Conservation (phyloP, 2,797 vertebrate species). For the Lophotriccus pileatus region DNA sequence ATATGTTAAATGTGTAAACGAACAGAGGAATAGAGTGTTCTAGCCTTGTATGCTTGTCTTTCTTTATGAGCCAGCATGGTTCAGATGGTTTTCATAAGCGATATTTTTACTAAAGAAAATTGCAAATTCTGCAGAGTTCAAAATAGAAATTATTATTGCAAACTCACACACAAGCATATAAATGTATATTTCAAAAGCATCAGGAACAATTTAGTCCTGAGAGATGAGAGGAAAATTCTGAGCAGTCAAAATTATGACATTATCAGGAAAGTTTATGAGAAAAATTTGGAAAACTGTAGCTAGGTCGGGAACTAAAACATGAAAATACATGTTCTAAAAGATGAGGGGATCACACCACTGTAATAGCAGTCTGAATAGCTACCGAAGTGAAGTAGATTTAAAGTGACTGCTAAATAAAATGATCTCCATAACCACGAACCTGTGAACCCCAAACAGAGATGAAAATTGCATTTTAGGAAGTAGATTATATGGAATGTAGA, state of each 20-base stretch:
- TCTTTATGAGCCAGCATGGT: neutral
- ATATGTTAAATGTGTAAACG: neutral
- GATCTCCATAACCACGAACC: neutral
- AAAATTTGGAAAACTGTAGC: neutral
- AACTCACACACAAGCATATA: neutral
- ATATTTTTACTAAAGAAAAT: slow-evolving; percentile 26
- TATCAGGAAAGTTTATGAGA: neutral
- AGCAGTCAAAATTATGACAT: neutral
- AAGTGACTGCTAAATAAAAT: neutral
- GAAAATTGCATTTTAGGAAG: neutral
- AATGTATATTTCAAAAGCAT: neutral
- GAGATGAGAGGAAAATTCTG: slow-evolving; percentile 5
- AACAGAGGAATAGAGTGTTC: neutral
- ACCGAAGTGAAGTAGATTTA: neutral
- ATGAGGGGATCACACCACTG: neutral
- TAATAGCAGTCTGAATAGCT: neutral
- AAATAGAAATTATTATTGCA: slow-evolving; percentile 17
- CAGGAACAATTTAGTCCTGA: neutral
- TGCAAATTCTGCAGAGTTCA: neutral
- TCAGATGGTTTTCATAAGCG: neutral
- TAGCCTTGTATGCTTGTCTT: neutral
- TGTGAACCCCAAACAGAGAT: neutral
- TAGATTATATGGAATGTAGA: neutral
- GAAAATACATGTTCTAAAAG: neutral
- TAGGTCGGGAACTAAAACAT: neutral